Percentiles rank a stretch among this genome's conserved stretches.
These are phyloP conservation scores for Diadumene lineata DNA, from an alignment of 92 coral and sea anemone genomes.

Conservation along the genomic window DNA sequence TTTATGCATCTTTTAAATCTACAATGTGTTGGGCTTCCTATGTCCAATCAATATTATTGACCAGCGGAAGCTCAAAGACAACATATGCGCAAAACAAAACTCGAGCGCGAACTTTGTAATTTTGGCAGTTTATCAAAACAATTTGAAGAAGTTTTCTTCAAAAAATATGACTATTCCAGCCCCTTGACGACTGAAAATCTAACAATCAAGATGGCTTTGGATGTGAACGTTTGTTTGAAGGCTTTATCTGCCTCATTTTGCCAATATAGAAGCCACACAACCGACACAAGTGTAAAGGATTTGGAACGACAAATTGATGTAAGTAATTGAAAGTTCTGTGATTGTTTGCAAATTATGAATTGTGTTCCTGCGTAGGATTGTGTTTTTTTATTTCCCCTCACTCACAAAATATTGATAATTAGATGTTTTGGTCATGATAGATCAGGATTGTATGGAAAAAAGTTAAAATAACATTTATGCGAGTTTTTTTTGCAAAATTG, in stretches of 20 bases:
- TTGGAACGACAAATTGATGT: conserved; percentile 96
- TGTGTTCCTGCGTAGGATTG: no score
- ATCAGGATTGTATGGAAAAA: no score
- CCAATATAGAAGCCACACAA: conserved; percentile 85
- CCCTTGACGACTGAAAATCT: background rate
- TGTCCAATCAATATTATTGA: background rate
- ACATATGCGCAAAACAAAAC: conserved; percentile 26
- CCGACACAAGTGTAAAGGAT: conserved; percentile 81
- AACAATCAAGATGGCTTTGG: conserved; percentile 67
- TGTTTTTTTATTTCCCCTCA: no score
- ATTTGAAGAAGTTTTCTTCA: background rate
- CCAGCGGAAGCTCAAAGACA: conserved; percentile 21
- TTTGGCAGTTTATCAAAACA: background rate
- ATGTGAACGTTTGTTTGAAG: conserved; percentile 90
- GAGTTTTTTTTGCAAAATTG: no score
- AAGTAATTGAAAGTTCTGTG: no score
- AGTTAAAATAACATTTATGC: no score
- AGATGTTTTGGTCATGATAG: no score
- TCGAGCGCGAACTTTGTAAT: conserved; percentile 52
- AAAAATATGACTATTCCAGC: background rate
- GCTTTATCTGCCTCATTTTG: conserved; percentile 91
- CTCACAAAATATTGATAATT: no score
- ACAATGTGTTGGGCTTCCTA: conserved; percentile 11
- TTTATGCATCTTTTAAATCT: no score
- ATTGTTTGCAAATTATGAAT: no score